Conservation (phyloP, 1,140 invertebrate genomes). For the Heliconius congener region DNA sequence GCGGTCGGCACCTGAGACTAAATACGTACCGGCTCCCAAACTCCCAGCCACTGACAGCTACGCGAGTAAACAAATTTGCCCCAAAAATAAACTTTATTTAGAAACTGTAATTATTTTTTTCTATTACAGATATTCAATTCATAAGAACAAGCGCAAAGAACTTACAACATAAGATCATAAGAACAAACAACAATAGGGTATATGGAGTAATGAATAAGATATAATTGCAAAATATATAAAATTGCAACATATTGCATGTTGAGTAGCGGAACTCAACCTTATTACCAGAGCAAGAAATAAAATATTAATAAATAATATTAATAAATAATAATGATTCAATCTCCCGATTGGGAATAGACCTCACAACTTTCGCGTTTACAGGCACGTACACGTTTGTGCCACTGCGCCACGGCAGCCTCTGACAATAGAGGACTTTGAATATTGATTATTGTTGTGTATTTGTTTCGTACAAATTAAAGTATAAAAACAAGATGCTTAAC, state of each 20-base stretch:
- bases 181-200: not conserved
- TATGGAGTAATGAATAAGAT: not conserved
- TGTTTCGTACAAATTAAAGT: too few species aligned
- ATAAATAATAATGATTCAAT: too few species aligned
- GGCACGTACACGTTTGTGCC: too few species aligned
- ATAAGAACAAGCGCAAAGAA: not conserved
- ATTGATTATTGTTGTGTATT: too few species aligned
- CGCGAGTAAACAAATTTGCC: constrained; percentile 55
- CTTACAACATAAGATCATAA: not conserved
- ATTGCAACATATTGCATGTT: too few species aligned
- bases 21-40: constrained; percentile 53
- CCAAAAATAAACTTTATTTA: constrained; percentile 46
- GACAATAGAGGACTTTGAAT: too few species aligned
- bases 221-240: not conserved
- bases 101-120: constrained; percentile 28
- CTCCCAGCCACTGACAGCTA: constrained; percentile 50
- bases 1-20: constrained; percentile 58
- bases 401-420: too few species aligned
- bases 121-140: constrained; percentile 21
- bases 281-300: too few species aligned
- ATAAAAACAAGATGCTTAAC: not conserved
- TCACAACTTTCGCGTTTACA: too few species aligned
- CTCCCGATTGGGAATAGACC: too few species aligned
- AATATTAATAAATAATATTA: too few species aligned
- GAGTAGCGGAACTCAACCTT: too few species aligned